Evolutionary conservation across 2,113 vertebrate species (phyloP), one percentile per base, ranked within the genome.

Genomic region (Pygoscelis antarcticus): DNA sequence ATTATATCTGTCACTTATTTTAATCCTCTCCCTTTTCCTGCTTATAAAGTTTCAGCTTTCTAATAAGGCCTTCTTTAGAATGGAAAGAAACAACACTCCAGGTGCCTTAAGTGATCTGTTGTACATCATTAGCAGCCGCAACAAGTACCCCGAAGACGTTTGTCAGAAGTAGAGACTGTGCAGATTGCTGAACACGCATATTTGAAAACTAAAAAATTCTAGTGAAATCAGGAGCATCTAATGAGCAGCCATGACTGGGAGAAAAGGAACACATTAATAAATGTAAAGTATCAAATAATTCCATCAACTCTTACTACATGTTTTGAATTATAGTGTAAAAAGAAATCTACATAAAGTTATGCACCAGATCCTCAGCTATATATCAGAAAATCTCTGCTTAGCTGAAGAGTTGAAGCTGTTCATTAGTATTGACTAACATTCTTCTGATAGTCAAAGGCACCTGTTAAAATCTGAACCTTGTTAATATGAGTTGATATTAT

Each of bases 251-350:
- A 61, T 0, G 5, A 38, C 38, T 52, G 36, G 14, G 29, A 79
- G 51, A 83, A 90, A 80, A 89, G 26, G 17, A 61, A 18, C 25
- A 58, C 22, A 34, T 29, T 32, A 30, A 52, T 54, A 78, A 64
- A 51, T 25, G 23, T 23, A 11, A 90, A 83, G 10, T 57, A 64
- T 72, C 23, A 65, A 36, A 17, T 65, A 51, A 44, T 82, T 83
- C 11, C 0, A 0, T 52, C 34, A 34, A 17, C 3, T 27, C 38
- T 71, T 47, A 70, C 19, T 62, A 47, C 15, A 26, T 15, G 12
- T 22, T 93, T 82, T 79, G 22, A 90, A 70, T 42, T 68, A 20
- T 4, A 51, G 21, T 51, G 6, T 34, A 70, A 64, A 74, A 90
- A 47, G 14, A 86, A 74, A 88, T 23, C 36, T 66, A 57, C 30